Evolutionary conservation across 2,113 vertebrate genomes (phyloP).

Genomic region (chimpanzee (Pan troglodytes)): NHGRI_mPanTro3-v2.1_pri NC_072413.2:53126501-53127000

Average conservation of each 20-base stretch:
- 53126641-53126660: background rate
- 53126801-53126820: background rate
- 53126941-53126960: background rate
- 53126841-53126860: background rate
- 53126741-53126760: no score
- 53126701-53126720: background rate
- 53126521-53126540: accelerated
- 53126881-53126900: background rate
- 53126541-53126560: background rate
- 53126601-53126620: background rate
- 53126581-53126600: no score
- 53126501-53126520: background rate
- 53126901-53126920: background rate
- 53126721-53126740: background rate
- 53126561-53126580: background rate
- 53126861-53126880: background rate
- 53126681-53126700: background rate
- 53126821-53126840: background rate
- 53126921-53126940: background rate
- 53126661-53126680: background rate
- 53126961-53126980: background rate
- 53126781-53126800: background rate
- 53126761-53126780: background rate
- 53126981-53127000: background rate
- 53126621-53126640: background rate